These are phyloP conservation scores for Drosophila hydei DNA, from an alignment of 1,140 invertebrate genomes.

Conservation along the genomic window DNA sequence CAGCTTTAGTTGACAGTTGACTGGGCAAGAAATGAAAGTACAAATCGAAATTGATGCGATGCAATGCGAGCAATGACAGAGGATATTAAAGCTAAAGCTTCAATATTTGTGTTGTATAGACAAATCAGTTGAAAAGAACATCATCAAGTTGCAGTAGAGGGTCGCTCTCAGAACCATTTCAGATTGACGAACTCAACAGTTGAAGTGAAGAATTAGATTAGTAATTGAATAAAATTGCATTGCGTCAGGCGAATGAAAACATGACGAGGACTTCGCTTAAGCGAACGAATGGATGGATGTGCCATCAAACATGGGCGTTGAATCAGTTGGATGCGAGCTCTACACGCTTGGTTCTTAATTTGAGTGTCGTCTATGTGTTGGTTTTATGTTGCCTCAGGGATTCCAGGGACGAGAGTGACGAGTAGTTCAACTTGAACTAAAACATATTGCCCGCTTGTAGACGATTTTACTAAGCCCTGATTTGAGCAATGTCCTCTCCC, in stretches of 20 bases:
- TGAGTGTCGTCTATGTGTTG: constrained; percentile 7
- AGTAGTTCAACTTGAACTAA: constrained; percentile 4
- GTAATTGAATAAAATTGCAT: constrained; percentile 26
- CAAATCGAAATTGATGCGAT: background rate
- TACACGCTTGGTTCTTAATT: constrained; percentile 22
- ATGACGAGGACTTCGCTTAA: constrained; percentile 7
- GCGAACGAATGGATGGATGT: background rate
- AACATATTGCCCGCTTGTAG: constrained; percentile 20
- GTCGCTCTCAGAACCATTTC: background rate
- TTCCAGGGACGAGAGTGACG: no score
- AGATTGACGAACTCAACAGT: constrained; percentile 18
- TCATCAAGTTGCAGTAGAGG: background rate
- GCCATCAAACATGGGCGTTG: constrained; percentile 5
- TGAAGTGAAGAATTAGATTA: constrained; percentile 19
- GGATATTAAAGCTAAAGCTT: background rate
- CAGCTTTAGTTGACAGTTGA: background rate
- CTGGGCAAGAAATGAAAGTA: no score
- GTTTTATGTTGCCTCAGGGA: background rate
- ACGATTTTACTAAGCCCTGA: constrained; percentile 26
- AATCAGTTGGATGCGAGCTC: constrained; percentile 18
- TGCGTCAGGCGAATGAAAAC: constrained; percentile 9
- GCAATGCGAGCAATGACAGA: background rate
- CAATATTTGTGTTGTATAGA: background rate
- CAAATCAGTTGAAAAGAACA: constrained; percentile 3
- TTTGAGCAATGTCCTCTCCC: constrained; percentile 25